Base-by-base conservation (phyloP, 2,113 vertebrate genomes). In the Rhea americana region DNA sequence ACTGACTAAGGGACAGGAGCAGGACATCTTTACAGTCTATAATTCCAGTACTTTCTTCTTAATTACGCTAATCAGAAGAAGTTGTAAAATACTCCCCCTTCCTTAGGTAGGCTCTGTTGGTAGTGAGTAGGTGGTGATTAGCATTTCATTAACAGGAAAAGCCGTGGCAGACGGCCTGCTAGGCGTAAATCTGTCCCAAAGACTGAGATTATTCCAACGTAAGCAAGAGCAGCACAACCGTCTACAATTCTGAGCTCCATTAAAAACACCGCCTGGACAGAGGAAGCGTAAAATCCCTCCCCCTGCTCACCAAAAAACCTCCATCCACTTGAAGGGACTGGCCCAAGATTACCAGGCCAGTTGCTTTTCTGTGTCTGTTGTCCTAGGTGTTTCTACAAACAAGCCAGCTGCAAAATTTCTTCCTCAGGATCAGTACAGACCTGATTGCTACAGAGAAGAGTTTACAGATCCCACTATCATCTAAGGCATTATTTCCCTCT, bases 131-230 rank as follows among this genome's bases (percentile, higher is more conserved):
- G 82, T 62, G 41, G 65, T 8, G 47, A 87, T 82, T 66, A 91
- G 59, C 58, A 73, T 82, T 51, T 79, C 66, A 56, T 65, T 85
- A 90, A 6, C 18, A 76, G 58, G 68, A 67, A 70, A 83, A 93
- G 41, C 17, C 7, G 59, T 48, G 63, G 53, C 75, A 55, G 72
- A 87, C 71, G 51, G 48, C 55, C 26, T 37, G 9, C 51, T 83
- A 58, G 55, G 28, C 72, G 12, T 72, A 88, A 22, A 66, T 53
- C 66, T 66, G 67, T 79, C 75, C 26, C n/a, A 21, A 37, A 74
- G 67, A 28, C 62, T 5, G 25, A 68, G 50, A 80, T 84, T 39
- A n/a, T 28, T 59, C 9, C 22, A 62, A n/a, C 0, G 8, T 22
- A 47, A 93, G 26, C 26, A 74, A 11, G 18, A 65, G 32, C 25